phyloP scores from a whole-genome alignment of 2,888 invertebrate genomes.

The Eupithecia pulchellata region DNA sequence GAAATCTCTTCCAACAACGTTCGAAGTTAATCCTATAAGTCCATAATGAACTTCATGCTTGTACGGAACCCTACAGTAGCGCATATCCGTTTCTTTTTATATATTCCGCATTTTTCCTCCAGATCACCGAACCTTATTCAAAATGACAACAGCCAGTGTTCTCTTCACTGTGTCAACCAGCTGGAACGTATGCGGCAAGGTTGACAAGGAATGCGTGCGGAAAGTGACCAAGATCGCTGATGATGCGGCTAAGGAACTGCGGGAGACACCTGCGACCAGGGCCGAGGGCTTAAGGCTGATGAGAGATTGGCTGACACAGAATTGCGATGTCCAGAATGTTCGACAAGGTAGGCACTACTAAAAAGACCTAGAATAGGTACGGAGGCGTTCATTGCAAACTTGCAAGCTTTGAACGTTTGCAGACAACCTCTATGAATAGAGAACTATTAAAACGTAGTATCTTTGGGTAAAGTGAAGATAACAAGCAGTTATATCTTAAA shows the following conservation, averaged over 20 bases:
- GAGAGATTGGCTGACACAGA: constrained; percentile 89
- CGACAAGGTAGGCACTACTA: constrained; percentile 85
- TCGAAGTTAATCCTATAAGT: neutral
- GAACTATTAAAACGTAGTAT: too few species aligned
- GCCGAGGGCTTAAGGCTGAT: constrained; percentile 88
- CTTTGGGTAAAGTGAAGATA: too few species aligned
- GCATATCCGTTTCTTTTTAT: neutral
- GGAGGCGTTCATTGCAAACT: too few species aligned
- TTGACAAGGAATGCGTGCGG: constrained; percentile 64
- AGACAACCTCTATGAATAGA: too few species aligned
- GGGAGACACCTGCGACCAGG: constrained; percentile 87
- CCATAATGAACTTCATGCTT: neutral
- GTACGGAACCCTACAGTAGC: neutral
- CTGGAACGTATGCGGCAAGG: constrained; percentile 68
- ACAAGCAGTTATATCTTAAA: too few species aligned
- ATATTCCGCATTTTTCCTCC: neutral
- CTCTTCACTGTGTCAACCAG: constrained; percentile 72
- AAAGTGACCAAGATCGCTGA: constrained; percentile 59
- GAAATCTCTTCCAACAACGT: neutral
- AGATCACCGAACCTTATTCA: constrained; percentile 31
- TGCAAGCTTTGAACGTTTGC: too few species aligned
- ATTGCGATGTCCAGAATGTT: constrained; percentile 88
- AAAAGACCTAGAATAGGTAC: neutral
- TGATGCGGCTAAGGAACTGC: constrained; percentile 88
- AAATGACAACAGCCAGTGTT: constrained; percentile 76